These are phyloP conservation scores for Aphidius colemani DNA, from an alignment of 2,888 invertebrate genomes.

Conservation along the genomic window DNA sequence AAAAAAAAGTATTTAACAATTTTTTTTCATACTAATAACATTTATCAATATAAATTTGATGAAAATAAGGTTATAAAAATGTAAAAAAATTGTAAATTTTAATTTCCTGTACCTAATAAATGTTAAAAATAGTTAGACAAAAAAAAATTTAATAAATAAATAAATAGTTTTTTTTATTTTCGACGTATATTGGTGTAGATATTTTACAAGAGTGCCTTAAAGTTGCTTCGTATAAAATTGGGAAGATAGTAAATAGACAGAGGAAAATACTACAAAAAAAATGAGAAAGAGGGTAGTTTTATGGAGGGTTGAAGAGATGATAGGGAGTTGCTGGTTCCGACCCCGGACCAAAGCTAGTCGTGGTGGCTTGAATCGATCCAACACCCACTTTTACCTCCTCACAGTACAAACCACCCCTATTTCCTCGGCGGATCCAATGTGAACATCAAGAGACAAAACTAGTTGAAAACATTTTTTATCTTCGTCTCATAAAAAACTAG, in stretches of 20 bases:
- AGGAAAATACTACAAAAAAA: background rate
- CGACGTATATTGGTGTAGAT: no score
- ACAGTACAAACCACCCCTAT: conserved; percentile 28
- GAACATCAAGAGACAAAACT: conserved; percentile 13
- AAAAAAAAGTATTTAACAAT: no score
- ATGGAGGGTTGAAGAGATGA: conserved; percentile 20
- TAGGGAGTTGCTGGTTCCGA: conserved; percentile 36
- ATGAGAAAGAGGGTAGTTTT: background rate
- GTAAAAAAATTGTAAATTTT: no score
- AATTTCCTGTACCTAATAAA: no score
- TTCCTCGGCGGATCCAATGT: conserved; percentile 16
- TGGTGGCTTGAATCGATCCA: conserved; percentile 48
- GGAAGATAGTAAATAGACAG: background rate
- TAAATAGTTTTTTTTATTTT: no score
- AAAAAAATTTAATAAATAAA: no score
- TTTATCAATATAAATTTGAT: no score
- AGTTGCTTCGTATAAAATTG: no score
- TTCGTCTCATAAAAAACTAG: conserved; percentile 14
- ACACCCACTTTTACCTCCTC: conserved; percentile 40
- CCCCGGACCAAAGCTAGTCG: conserved; percentile 38
- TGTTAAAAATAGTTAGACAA: no score
- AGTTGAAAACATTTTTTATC: conserved; percentile 20
- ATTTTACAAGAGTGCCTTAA: no score
- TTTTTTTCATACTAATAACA: no score
- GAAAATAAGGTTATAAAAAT: no score